These are phyloP conservation scores for Hemiscyllium ocellatum DNA, from an alignment of 2,113 vertebrate genomes.

Conservation along the genomic window DNA sequence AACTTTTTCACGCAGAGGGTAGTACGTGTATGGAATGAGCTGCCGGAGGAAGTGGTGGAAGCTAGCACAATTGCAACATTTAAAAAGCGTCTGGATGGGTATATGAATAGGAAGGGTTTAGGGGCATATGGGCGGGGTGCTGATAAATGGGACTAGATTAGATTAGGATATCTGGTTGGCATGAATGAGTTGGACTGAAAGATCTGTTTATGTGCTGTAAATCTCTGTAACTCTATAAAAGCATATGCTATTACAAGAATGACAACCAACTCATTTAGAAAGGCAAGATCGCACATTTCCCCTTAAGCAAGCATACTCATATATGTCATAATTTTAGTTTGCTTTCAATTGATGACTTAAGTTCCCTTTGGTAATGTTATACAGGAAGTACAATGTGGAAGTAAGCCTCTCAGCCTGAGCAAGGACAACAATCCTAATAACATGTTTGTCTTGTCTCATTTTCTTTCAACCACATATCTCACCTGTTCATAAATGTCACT, in stretches of 20 bases:
- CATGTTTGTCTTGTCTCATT: background rate
- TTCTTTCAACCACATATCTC: background rate
- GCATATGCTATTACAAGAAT: background rate
- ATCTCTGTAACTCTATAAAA: background rate
- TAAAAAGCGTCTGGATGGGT: too few relatives aligned
- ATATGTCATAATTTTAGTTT: background rate
- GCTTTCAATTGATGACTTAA: background rate
- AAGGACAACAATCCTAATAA: background rate
- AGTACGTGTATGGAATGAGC: too few relatives aligned
- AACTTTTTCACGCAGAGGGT: too few relatives aligned
- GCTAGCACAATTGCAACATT: too few relatives aligned
- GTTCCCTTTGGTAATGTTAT: background rate
- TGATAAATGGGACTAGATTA: too few relatives aligned
- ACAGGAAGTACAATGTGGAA: background rate
- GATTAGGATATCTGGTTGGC: too few relatives aligned
- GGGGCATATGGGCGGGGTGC: too few relatives aligned
- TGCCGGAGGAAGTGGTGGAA: too few relatives aligned
- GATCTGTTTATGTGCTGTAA: too few relatives aligned
- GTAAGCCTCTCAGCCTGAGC: background rate
- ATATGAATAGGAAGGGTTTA: too few relatives aligned
- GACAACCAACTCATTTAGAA: background rate
- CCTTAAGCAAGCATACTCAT: background rate
- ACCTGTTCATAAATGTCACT: background rate
- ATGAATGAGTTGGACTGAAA: too few relatives aligned
- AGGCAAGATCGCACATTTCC: background rate